Evolutionary conservation across 2,797 vertebrate species (phyloP).

Genomic region (Betta splendens): DNA sequence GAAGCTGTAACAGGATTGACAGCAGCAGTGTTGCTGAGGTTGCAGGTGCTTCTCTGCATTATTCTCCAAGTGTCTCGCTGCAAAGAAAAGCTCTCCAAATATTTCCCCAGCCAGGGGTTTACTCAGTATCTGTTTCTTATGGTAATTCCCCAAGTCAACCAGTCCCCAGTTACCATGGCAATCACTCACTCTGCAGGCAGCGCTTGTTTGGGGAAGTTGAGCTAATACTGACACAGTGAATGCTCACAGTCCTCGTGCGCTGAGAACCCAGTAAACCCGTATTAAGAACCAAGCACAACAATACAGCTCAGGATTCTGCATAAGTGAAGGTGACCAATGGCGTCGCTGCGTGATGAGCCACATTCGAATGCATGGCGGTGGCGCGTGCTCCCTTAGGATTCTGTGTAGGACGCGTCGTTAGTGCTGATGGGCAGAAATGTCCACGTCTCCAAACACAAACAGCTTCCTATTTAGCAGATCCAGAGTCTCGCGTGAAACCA

Average conservation of each 20-base stretch:
- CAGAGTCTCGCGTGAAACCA: slow-evolving; percentile 1
- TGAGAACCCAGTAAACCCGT: background rate
- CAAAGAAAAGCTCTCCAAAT: slow-evolving; percentile 49
- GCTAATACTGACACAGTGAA: slow-evolving; percentile 9
- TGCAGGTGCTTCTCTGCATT: slow-evolving; percentile 31
- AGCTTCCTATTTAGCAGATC: slow-evolving; percentile 8
- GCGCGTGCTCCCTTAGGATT: background rate
- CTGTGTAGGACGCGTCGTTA: slow-evolving; percentile 16
- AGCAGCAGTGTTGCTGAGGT: slow-evolving; percentile 19
- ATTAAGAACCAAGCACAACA: background rate
- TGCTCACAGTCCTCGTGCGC: background rate
- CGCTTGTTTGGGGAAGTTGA: slow-evolving; percentile 27
- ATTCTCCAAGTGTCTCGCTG: slow-evolving; percentile 35
- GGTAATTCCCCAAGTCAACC: slow-evolving; percentile 47
- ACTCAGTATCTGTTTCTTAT: slow-evolving; percentile 52
- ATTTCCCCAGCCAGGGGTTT: slow-evolving; percentile 48
- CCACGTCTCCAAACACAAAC: slow-evolving; percentile 17
- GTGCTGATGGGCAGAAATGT: slow-evolving; percentile 6
- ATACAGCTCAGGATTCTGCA: background rate
- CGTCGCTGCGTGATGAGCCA: background rate
- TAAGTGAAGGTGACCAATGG: background rate
- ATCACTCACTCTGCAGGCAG: slow-evolving; percentile 29
- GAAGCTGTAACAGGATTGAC: slow-evolving; percentile 6
- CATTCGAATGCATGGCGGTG: background rate
- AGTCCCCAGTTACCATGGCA: slow-evolving; percentile 45